phyloP scores from a whole-genome alignment of 2,797 vertebrate genomes.

The Gymnodraco acuticeps region DNA sequence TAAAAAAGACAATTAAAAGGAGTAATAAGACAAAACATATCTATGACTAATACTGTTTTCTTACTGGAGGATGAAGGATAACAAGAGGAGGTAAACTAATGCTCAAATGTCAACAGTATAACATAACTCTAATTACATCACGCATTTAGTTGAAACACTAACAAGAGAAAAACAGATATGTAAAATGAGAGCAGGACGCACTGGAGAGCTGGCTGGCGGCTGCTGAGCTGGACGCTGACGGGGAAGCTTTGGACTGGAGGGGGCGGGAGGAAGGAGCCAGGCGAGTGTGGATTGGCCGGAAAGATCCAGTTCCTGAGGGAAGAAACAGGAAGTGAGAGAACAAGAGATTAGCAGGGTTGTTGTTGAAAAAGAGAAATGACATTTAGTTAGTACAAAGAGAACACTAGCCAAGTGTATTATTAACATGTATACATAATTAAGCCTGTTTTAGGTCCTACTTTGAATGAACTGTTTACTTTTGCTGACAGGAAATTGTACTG shows the following conservation, averaged over 20 bases:
- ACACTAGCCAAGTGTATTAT: not conserved
- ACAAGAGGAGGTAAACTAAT: constrained; percentile 2
- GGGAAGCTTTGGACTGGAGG: constrained; percentile 88
- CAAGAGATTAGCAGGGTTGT: constrained; percentile 18
- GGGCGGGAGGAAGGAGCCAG: constrained; percentile 90
- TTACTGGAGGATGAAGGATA: not conserved
- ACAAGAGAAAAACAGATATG: not conserved
- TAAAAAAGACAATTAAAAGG: not conserved
- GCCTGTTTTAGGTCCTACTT: not conserved
- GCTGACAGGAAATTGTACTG: not conserved
- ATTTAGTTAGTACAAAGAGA: constrained; percentile 8
- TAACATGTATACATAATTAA: not conserved
- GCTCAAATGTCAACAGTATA: not conserved
- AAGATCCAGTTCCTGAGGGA: constrained; percentile 93
- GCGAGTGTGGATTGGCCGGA: constrained; percentile 95
- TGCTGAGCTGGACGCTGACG: constrained; percentile 73
- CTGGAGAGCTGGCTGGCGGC: constrained; percentile 89
- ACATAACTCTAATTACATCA: not conserved
- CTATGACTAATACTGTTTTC: too few relatives aligned
- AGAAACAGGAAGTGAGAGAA: constrained; percentile 53
- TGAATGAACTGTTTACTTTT: not conserved
- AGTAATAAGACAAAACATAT: too few relatives aligned
- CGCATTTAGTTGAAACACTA: not conserved
- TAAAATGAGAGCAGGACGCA: constrained; percentile 78
- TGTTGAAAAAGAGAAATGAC: constrained; percentile 14